Percentiles rank a stretch among this genome's conserved stretches.
Evolutionary conservation across 2,888 invertebrate genomes (phyloP).

Genomic region (Lithophane leautieri): DNA sequence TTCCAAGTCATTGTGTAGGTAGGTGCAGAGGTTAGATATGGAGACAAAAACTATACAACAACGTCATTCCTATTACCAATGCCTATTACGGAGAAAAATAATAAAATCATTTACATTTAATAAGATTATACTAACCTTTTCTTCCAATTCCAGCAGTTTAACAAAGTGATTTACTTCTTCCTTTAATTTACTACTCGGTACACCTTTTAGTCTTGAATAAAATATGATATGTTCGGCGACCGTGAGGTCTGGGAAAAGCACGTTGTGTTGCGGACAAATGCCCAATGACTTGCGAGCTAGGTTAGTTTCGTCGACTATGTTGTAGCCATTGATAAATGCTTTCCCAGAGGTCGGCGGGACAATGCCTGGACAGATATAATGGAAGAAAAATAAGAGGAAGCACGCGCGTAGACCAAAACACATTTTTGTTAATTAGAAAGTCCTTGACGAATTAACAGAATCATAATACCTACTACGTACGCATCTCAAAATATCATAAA

Average conservation of each 20-base stretch:
- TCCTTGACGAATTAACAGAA: too few relatives aligned
- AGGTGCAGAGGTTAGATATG: conserved; percentile 26
- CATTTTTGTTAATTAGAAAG: too few relatives aligned
- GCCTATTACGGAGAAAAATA: not conserved
- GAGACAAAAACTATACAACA: conserved; percentile 34
- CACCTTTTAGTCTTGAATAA: conserved; percentile 94
- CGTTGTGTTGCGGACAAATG: conserved; percentile 96
- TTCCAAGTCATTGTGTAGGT: conserved; percentile 31
- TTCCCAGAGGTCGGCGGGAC: conserved; percentile 93
- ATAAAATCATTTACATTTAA: conserved; percentile 18
- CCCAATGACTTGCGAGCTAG: conserved; percentile 94
- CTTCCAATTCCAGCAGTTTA: conserved; percentile 91
- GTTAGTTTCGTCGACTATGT: conserved; percentile 92
- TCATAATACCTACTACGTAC: not conserved
- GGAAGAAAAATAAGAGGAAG: not conserved
- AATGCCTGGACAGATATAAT: conserved; percentile 87
- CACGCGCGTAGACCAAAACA: too few relatives aligned
- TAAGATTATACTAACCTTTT: conserved; percentile 87
- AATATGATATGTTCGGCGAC: conserved; percentile 96
- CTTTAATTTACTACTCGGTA: conserved; percentile 87
- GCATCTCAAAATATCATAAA: too few relatives aligned
- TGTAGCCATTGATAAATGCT: conserved; percentile 93
- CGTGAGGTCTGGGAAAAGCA: conserved; percentile 95
- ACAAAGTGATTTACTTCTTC: conserved; percentile 93
- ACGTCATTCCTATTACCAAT: conserved; percentile 19